Evolutionary conservation across 2,113 vertebrate genomes (phyloP).

Genomic region (Spea bombifrons): DNA sequence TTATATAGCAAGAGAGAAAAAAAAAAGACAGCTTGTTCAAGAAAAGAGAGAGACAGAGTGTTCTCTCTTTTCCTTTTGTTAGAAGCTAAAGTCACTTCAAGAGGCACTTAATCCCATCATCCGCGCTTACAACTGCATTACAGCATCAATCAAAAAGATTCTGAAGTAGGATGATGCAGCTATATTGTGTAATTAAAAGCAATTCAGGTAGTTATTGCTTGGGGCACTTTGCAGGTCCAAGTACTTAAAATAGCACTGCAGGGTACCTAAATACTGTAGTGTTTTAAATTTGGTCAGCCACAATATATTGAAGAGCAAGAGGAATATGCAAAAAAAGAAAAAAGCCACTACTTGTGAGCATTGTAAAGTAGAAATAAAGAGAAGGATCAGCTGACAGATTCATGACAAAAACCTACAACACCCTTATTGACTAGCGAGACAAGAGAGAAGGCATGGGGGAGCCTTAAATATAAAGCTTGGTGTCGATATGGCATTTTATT

Average conservation of each 20-base stretch:
- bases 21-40: slow-evolving; percentile 65
- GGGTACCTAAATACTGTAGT: slow-evolving; percentile 72
- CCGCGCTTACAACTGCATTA: slow-evolving; percentile 88
- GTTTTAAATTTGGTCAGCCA: slow-evolving; percentile 77
- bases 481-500: slow-evolving; percentile 4
- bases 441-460: slow-evolving; percentile 53
- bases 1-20: slow-evolving; percentile 63
- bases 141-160: slow-evolving; percentile 88
- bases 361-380: slow-evolving; percentile 64
- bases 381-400: slow-evolving; percentile 61
- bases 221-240: slow-evolving; percentile 75
- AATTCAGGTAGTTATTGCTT: slow-evolving; percentile 86
- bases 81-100: slow-evolving; percentile 96
- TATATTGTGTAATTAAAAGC: slow-evolving; percentile 88
- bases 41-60: slow-evolving; percentile 69
- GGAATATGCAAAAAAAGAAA: slow-evolving; percentile 65
- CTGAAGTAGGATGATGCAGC: slow-evolving; percentile 81
- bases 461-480: neutral
- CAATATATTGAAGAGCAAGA: slow-evolving; percentile 66
- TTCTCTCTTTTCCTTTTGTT: slow-evolving; percentile 83
- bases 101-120: slow-evolving; percentile 96
- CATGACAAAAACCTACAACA: slow-evolving; percentile 65
- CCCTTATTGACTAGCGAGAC: slow-evolving; percentile 59
- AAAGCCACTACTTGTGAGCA: slow-evolving; percentile 57
- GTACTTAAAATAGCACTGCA: slow-evolving; percentile 73